Evolutionary conservation across 2,113 vertebrate species (phyloP).

Genomic region (Epinephelus cyanopodus): DNA sequence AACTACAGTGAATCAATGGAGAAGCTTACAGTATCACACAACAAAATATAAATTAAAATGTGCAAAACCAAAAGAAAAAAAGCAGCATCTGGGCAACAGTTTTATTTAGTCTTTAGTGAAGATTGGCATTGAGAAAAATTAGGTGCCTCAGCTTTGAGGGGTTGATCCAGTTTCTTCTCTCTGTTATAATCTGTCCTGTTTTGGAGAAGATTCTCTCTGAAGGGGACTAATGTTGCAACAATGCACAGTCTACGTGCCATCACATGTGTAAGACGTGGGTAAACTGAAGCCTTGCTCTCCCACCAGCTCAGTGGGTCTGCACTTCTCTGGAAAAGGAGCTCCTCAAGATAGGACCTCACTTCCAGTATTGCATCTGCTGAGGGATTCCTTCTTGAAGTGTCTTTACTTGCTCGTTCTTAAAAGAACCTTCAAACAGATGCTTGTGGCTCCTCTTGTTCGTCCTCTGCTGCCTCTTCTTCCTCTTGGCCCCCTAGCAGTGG

Average conservation of each 20-base stretch:
- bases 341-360: slow-evolving; percentile 6
- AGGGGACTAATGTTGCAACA: slow-evolving; percentile 1
- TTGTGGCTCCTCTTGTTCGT: too few species aligned
- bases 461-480: too few species aligned
- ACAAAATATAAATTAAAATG: neutral
- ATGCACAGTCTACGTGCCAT: slow-evolving; percentile 11
- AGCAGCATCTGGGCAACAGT: neutral
- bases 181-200: slow-evolving; percentile 5
- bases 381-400: slow-evolving; percentile 6
- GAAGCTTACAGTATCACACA: neutral
- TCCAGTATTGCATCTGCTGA: slow-evolving; percentile 10
- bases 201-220: neutral
- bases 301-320: slow-evolving; percentile 10
- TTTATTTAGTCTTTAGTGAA: neutral
- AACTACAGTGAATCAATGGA: neutral
- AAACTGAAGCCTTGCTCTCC: neutral
- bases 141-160: neutral
- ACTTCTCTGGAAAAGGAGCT: slow-evolving; percentile 7
- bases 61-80: neutral
- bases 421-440: neutral
- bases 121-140: neutral
- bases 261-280: neutral
- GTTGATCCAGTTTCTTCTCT: slow-evolving; percentile 3
- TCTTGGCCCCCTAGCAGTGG: too few species aligned
- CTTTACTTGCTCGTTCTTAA: neutral